Percentiles rank a stretch among this genome's conserved stretches.
phyloP scores from a whole-genome alignment of 2,888 invertebrate species.

The Digitonthophagus gazella region DNA sequence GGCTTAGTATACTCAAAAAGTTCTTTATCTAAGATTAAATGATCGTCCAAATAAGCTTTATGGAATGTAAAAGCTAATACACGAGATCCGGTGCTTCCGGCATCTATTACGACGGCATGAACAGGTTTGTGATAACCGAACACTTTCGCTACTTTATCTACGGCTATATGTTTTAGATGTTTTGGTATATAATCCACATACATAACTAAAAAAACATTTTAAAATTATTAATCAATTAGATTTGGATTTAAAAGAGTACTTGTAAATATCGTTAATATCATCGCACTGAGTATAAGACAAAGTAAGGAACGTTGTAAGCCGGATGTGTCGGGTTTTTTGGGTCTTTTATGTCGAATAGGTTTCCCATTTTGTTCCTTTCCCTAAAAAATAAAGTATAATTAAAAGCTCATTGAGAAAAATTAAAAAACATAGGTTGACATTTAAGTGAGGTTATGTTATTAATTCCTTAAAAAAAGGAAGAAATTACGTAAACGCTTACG shows the following conservation, averaged over 20 bases:
- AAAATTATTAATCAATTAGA: not conserved
- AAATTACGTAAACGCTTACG: not conserved
- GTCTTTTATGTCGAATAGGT: constrained; percentile 38
- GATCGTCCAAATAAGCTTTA: constrained; percentile 68
- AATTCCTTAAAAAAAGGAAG: constrained; percentile 16
- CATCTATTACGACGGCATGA: constrained; percentile 89
- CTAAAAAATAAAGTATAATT: constrained; percentile 30
- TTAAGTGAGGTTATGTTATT: constrained; percentile 23
- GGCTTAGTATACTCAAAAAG: constrained; percentile 84
- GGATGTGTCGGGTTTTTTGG: constrained; percentile 39
- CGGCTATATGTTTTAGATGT: constrained; percentile 55
- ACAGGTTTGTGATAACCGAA: constrained; percentile 69
- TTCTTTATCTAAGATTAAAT: constrained; percentile 78
- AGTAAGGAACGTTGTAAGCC: constrained; percentile 46
- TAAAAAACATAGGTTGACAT: not conserved
- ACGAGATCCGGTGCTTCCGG: constrained; percentile 90
- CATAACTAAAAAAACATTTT: constrained; percentile 50
- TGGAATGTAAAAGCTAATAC: constrained; percentile 82
- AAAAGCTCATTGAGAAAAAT: not conserved
- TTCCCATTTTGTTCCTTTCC: constrained; percentile 35
- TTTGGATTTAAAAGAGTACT: constrained; percentile 35
- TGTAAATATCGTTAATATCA: constrained; percentile 46
- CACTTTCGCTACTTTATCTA: constrained; percentile 71
- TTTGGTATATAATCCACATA: constrained; percentile 57
- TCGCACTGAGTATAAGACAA: constrained; percentile 47